These are phyloP conservation scores for Tautogolabrus adspersus DNA, from an alignment of 2,113 vertebrate genomes.

Conservation along the genomic window DNA sequence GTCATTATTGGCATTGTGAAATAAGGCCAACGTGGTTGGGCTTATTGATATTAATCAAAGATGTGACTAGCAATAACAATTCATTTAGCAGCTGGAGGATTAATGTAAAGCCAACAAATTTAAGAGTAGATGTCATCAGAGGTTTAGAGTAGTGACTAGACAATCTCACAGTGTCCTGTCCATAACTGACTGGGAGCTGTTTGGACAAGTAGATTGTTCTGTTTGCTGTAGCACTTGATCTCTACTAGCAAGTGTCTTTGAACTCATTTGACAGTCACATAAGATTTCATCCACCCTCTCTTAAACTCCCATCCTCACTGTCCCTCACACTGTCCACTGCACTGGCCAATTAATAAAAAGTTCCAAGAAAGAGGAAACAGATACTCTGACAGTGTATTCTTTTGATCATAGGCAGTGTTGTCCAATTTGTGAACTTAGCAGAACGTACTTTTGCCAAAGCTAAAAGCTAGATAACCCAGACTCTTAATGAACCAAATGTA, in stretches of 20 bases:
- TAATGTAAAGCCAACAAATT: constrained; percentile 2
- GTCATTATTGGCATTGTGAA: too few relatives aligned
- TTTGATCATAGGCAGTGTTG: constrained; percentile 39
- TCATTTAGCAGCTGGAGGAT: constrained; percentile 18
- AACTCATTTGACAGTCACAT: constrained; percentile 41
- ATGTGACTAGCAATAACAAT: neutral
- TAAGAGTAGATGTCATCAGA: constrained; percentile 22
- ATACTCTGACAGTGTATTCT: constrained; percentile 16
- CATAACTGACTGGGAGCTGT: constrained; percentile 26
- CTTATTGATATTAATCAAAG: neutral
- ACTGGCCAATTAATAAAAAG: constrained; percentile 46
- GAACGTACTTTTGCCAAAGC: constrained; percentile 23
- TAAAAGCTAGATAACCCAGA: constrained; percentile 8
- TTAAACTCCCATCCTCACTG: constrained; percentile 28
- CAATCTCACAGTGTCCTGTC: neutral
- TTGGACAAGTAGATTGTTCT: constrained; percentile 41
- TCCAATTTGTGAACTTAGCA: constrained; percentile 36
- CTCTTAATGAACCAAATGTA: constrained; percentile 39
- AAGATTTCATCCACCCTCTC: constrained; percentile 13
- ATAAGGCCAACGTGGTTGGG: neutral
- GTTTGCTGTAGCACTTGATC: constrained; percentile 32
- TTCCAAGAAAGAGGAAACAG: neutral
- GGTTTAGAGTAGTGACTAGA: constrained; percentile 28
- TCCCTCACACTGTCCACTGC: constrained; percentile 25
- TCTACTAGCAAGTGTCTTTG: constrained; percentile 46